Conservation (phyloP, 92 coral and sea anemone genomes). For the Phenganax marumi region DNA sequence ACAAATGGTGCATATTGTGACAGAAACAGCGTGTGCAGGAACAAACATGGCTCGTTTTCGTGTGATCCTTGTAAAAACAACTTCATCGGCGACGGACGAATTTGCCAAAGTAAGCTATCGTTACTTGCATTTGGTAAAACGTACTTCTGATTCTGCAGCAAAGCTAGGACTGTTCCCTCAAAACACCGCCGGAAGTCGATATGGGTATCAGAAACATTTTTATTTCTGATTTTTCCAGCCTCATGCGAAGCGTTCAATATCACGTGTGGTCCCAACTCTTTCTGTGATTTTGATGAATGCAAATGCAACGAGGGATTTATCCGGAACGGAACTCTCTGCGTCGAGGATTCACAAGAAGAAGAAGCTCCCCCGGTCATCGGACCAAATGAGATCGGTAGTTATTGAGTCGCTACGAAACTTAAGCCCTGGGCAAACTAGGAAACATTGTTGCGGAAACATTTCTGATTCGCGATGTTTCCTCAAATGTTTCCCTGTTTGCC, state of each 20-base stretch:
- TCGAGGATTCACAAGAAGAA: constrained; percentile 7
- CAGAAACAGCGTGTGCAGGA: constrained; percentile 28
- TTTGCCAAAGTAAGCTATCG: constrained; percentile 12
- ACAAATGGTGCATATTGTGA: constrained; percentile 26
- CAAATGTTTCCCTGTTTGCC: too few species aligned
- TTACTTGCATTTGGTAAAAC: not conserved
- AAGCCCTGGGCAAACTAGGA: too few species aligned
- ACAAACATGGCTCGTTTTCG: constrained; percentile 3
- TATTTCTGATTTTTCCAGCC: not conserved
- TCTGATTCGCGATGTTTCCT: too few species aligned
- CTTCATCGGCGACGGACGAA: constrained; percentile 30
- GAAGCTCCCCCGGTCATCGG: not conserved
- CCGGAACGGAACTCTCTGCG: constrained; percentile 21
- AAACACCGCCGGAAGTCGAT: not conserved
- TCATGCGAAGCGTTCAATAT: constrained; percentile 27
- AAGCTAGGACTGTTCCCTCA: not conserved
- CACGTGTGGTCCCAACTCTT: constrained; percentile 21
- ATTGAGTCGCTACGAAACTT: not conserved
- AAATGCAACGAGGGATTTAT: constrained; percentile 16
- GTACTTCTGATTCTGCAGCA: too few species aligned
- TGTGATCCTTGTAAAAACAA: constrained; percentile 25
- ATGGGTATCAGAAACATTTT: not conserved
- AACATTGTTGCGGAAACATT: too few species aligned
- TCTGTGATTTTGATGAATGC: constrained; percentile 15
- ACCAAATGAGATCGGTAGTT: not conserved